Percentiles rank a stretch among this genome's conserved stretches.
These are phyloP conservation scores for Dynastes grantii DNA, from an alignment of 2,888 invertebrate species.

Conservation along the genomic window DNA sequence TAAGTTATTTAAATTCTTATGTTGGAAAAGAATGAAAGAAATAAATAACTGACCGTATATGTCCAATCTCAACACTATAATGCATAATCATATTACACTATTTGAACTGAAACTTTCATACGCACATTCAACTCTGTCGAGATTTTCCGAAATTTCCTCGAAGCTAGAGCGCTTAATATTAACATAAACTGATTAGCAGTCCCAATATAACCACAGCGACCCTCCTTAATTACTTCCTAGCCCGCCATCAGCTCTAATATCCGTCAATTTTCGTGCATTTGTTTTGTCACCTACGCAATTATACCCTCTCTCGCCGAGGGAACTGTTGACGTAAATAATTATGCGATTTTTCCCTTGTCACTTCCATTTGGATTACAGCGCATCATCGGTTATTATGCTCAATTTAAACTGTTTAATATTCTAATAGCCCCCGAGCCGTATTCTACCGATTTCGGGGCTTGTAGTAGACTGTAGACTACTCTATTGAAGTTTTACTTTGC, in stretches of 20 bases:
- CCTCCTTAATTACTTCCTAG: constrained; percentile 31
- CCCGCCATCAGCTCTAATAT: constrained; percentile 22
- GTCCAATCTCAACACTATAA: no score
- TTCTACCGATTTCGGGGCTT: constrained; percentile 3
- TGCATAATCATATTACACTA: no score
- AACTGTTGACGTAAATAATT: constrained; percentile 34
- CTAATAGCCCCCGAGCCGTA: constrained; percentile 16
- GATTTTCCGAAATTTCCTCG: neutral
- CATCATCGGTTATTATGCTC: constrained; percentile 38
- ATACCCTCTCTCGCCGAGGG: neutral
- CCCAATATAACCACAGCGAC: constrained; percentile 10
- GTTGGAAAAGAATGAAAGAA: no score
- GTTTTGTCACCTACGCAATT: constrained; percentile 34
- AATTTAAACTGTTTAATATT: constrained; percentile 36
- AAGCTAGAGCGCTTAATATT: constrained; percentile 2
- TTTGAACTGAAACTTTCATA: no score
- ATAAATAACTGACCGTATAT: no score
- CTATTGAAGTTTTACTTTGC: constrained; percentile 38
- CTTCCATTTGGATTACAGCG: constrained; percentile 41
- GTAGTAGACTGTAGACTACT: neutral
- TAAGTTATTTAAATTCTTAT: no score
- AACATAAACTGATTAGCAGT: constrained; percentile 23
- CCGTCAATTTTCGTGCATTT: constrained; percentile 31
- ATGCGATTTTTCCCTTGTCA: constrained; percentile 38
- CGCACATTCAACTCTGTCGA: neutral